Evolutionary conservation across 2,113 vertebrate genomes (phyloP), one percentile per base, ranked within the genome.

Genomic region (Prunella himalayana): DNA sequence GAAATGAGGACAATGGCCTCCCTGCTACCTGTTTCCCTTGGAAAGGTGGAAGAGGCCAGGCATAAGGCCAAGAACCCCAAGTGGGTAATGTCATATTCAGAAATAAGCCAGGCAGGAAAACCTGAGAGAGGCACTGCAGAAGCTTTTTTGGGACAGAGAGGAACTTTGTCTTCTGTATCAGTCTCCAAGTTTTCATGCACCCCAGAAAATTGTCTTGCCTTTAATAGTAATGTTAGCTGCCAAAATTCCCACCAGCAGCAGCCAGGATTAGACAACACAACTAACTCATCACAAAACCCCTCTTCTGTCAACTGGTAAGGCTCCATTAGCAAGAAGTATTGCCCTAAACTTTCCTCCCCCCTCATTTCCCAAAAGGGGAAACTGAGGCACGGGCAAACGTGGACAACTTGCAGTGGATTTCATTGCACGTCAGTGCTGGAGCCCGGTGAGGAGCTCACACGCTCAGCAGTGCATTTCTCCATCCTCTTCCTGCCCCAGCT

Each of bases 371-470:
- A 73, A 24, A 79, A 37, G 45, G 41, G 30, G 69, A 86, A 81
- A 88, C 30, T 27, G 25, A 92, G 93, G 72, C 68, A 72, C 2
- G 0, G 54, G 41, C 31, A 61, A 64, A 64, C 0, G 0, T 31
- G 17, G n/a, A 21, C 72, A 54, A 22, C 28, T 45, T 92, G 51
- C 64, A 30, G 1, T 30, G 54, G 20, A 28, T 59, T 54, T 91
- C 47, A 42, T 9, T 17, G n/a, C 39, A 27, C 1, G 6, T 82
- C 47, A 33, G 42, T 80, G 60, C 82, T 69, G 86, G 69, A 90
- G 61, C 31, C 47, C 0, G 0, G 10, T 45, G 60, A 79, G 73
- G 56, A 83, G 11, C 44, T 89, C 63, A 39, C 0, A 0, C 13
- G 2, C 39, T 44, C 37, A 47, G 64, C 64, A 77, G 35, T 7